Evolutionary conservation across 1,140 invertebrate species (phyloP), one percentile per base, ranked within the genome.

Genomic region (Brachionus manjavacas): DNA sequence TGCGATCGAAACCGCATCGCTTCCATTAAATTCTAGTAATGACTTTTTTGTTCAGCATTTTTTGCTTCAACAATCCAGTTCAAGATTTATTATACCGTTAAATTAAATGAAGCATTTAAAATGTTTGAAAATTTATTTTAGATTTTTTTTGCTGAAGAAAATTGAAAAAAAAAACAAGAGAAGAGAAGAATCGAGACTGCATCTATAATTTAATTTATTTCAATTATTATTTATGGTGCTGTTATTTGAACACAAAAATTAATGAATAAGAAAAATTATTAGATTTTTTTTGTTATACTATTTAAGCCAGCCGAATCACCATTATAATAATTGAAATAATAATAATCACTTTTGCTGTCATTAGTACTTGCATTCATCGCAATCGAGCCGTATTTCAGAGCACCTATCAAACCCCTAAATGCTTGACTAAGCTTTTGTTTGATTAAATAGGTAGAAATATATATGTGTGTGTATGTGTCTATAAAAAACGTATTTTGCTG

Each of bases 201-300:
- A 72, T 72, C 31, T 76, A 46, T 76, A 76, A 76, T 76, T 76
- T 76, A 76, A 76, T 76, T 76, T 76, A 76, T 76, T 76, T 76
- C 39, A 76, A 76, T 76, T 76, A 76, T 76, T 76, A 76, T 76
- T 76, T 76, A 76, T 76, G 72, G 72, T 76, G 72, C 72, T 76
- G 72, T 76, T 76, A 76, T 76, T 76, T 76, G 25, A 76, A 76
- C 39, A 76, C 39, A 76, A 76, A 76, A 76, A 72, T 72, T 72
- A 72, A 72, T 72, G 68, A 72, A 72, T n/a, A 72, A 41, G 68
- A 72, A 72, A 72, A 72, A 72, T 43, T 35, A 72, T 72, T 72
- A 72, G 31, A 72, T 72, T 72, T 72, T 41, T 72, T 41, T 35
- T 68, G 31, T 28, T 72, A 72, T 72, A 72, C 39, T 72, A 72